These are phyloP conservation scores for Pica pica DNA, from an alignment of 2,113 vertebrate species.

Conservation along the genomic window DNA sequence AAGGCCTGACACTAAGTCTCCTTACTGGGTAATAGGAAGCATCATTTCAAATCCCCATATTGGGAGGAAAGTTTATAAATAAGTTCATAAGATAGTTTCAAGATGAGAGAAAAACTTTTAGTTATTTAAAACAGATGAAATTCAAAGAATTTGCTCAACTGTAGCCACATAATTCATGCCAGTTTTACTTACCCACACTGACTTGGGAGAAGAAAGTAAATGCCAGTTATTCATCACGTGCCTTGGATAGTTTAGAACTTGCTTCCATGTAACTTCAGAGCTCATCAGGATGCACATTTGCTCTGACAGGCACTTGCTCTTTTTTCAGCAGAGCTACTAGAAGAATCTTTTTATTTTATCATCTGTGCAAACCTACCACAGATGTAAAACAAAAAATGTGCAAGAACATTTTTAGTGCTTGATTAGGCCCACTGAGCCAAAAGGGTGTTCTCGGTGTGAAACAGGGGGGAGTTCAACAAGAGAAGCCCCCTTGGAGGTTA, in stretches of 20 bases:
- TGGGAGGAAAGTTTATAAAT: neutral
- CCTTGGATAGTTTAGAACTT: neutral
- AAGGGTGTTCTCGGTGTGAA: neutral
- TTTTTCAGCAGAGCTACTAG: neutral
- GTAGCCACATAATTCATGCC: neutral
- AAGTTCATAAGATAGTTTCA: neutral
- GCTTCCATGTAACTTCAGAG: neutral
- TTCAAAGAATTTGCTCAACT: neutral
- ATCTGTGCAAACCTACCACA: neutral
- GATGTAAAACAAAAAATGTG: neutral
- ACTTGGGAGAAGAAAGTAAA: neutral
- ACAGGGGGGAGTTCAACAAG: neutral
- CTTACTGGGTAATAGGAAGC: neutral
- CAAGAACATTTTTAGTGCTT: neutral
- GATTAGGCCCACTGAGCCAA: neutral
- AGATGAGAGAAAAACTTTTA: neutral
- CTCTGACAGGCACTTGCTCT: neutral
- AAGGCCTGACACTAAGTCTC: neutral
- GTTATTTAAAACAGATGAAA: neutral
- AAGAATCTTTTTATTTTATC: neutral
- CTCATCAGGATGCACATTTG: neutral
- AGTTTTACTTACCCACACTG: neutral
- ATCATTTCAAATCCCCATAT: neutral
- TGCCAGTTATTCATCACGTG: neutral
- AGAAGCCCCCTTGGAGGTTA: neutral